Conservation (phyloP, 2,113 vertebrate species). For the Paracanthobrama guichenoti region DNA sequence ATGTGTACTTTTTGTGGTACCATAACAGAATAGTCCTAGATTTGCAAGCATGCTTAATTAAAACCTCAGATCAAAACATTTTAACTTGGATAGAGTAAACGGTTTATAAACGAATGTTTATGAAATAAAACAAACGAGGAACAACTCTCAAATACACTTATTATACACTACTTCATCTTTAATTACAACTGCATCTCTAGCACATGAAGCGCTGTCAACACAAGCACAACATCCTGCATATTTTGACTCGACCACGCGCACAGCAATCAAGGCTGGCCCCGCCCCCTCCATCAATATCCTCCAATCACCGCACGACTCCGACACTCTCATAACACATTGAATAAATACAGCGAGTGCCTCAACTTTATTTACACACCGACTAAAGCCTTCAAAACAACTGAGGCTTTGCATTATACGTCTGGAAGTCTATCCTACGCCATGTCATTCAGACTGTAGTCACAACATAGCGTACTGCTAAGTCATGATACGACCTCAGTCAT, state of each 20-base stretch:
- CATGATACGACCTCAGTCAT: conserved; percentile 43
- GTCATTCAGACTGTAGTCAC: conserved; percentile 69
- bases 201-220: conserved; percentile 17
- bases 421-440: conserved; percentile 61
- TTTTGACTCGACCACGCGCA: conserved; percentile 57
- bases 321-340: conserved; percentile 75
- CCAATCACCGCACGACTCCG: conserved; percentile 76
- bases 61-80: not conserved
- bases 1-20: not conserved
- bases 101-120: not conserved
- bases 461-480: conserved; percentile 67
- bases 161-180: not conserved
- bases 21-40: not conserved
- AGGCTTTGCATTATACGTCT: not conserved
- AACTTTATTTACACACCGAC: conserved; percentile 49
- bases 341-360: conserved; percentile 66
- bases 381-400: not conserved
- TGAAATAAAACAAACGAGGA: not conserved
- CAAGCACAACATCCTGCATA: conserved; percentile 23
- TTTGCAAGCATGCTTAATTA: not conserved
- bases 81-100: not conserved
- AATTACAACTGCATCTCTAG: not conserved
- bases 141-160: not conserved
- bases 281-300: conserved; percentile 79
- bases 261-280: conserved; percentile 75